Evolutionary conservation across 30 jellyfish, hydroid and myxozoan genomes (phyloP).

Genomic region (Pseudorhiza aurosa): DNA sequence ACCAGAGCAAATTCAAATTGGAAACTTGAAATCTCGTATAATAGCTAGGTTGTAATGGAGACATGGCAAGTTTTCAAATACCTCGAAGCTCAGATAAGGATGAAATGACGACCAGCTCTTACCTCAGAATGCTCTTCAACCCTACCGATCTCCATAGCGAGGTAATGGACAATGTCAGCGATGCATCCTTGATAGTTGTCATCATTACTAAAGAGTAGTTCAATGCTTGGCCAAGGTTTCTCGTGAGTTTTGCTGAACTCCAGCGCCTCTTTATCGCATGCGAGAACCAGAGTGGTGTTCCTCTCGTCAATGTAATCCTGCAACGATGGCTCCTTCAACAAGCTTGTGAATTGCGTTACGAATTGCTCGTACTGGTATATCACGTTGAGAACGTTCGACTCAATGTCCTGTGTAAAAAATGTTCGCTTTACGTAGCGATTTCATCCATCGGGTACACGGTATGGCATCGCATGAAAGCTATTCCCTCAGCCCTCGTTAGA

Average conservation of each 20-base stretch:
- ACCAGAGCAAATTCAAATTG: too few species aligned
- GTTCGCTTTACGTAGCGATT: too few species aligned
- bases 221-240: constrained; percentile 69
- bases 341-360: constrained; percentile 39
- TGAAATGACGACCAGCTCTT: too few species aligned
- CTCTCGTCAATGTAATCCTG: constrained; percentile 30
- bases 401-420: constrained; percentile 34
- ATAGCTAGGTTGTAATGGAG: too few species aligned
- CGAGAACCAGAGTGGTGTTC: constrained; percentile 9
- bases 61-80: too few species aligned
- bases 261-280: constrained; percentile 41
- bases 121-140: constrained; percentile 51
- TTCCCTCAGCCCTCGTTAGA: too few species aligned
- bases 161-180: constrained; percentile 43
- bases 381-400: constrained; percentile 29
- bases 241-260: constrained; percentile 10
- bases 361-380: constrained; percentile 61
- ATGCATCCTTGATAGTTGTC: constrained; percentile 59
- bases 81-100: too few species aligned
- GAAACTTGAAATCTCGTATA: too few species aligned
- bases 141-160: constrained; percentile 36
- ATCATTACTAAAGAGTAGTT: constrained; percentile 60
- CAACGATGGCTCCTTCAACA: constrained; percentile 53
- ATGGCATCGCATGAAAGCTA: too few species aligned
- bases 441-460: too few species aligned